Evolutionary conservation across 2,113 vertebrate genomes (phyloP).

Genomic region (Spheniscus mendiculus): DNA sequence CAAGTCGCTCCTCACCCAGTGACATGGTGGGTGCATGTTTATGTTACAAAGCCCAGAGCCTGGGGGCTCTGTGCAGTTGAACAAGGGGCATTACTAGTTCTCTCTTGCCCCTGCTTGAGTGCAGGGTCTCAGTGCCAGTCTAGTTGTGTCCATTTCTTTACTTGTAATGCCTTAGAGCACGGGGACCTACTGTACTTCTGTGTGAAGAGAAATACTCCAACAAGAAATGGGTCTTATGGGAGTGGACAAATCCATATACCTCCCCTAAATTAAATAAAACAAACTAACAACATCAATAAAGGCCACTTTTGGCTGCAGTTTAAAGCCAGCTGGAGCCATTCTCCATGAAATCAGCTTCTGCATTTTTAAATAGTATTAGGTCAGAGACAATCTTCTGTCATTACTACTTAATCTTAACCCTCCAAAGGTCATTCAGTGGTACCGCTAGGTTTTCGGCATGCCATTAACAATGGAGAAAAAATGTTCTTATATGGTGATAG

Average conservation of each 20-base stretch:
- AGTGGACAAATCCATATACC: not conserved
- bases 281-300: not conserved
- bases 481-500: slow-evolving; percentile 54
- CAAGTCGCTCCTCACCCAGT: accelerated
- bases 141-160: not conserved
- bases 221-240: not conserved
- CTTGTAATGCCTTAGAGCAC: not conserved
- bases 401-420: slow-evolving; percentile 45
- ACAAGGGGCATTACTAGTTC: not conserved
- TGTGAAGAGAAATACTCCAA: not conserved
- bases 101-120: not conserved
- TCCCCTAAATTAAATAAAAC: not conserved
- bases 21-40: not conserved
- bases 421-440: slow-evolving; percentile 28
- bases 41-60: not conserved
- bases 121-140: not conserved
- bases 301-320: not conserved
- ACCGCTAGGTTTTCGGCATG: not conserved
- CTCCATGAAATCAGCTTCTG: slow-evolving; percentile 7
- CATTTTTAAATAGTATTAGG: slow-evolving; percentile 25
- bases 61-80: not conserved
- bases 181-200: not conserved
- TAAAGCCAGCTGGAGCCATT: not conserved
- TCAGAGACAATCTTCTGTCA: slow-evolving; percentile 44
- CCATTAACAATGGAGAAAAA: slow-evolving; percentile 32